Evolutionary conservation across 1,140 invertebrate genomes (phyloP).

Genomic region (Pinna nobilis): DNA sequence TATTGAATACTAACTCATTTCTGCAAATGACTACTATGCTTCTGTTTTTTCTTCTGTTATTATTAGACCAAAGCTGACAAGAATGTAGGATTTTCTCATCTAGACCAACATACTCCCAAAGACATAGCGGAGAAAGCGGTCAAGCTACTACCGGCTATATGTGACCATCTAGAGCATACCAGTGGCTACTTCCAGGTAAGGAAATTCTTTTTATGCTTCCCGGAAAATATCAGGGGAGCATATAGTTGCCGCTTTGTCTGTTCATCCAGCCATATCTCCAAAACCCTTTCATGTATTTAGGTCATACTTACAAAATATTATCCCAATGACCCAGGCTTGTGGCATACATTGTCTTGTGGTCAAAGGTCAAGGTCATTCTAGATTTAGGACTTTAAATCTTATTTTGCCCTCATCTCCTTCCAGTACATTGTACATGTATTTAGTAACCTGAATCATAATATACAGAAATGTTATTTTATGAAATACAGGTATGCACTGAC

Average conservation of each 20-base stretch:
- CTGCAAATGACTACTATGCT: too few species aligned
- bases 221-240: not conserved
- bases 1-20: too few species aligned
- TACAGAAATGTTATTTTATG: too few species aligned
- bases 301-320: too few species aligned
- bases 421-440: too few species aligned
- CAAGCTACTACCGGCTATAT: constrained; percentile 67
- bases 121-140: constrained; percentile 64
- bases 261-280: not conserved
- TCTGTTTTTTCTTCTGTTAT: constrained; percentile 12
- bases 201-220: not conserved
- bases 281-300: not conserved
- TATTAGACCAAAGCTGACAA: constrained; percentile 53
- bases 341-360: too few species aligned
- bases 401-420: too few species aligned
- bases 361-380: too few species aligned
- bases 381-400: too few species aligned
- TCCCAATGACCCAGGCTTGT: too few species aligned
- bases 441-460: too few species aligned
- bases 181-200: constrained; percentile 70
- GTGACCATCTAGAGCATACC: constrained; percentile 69
- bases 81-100: constrained; percentile 68
- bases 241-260: not conserved
- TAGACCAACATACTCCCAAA: constrained; percentile 65
- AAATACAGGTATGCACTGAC: too few species aligned